Evolutionary conservation across 2,113 vertebrate species (phyloP), one percentile per base, ranked within the genome.

Genomic region (Notothenia rossii): DNA sequence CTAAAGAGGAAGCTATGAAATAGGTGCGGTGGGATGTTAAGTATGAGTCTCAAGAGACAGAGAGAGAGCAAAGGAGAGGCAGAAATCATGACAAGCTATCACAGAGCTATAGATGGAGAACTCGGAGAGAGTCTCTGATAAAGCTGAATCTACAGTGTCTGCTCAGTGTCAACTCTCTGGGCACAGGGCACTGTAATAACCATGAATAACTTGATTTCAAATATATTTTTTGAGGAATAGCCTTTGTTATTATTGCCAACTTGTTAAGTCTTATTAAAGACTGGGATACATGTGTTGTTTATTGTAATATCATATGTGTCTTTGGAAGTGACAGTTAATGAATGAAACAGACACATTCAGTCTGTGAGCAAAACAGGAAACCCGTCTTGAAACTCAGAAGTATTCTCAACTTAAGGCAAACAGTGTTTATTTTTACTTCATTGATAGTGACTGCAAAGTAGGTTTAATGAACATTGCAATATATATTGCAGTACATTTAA

Each of bases 61-160:
- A 1, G 15, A 62, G 12, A 75, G 25, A 55, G 22, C 25, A 58
- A 58, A 33, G 49, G 45, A 70, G 53, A 59, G 25, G 25, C 25
- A 25, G 75, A 25, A 2, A 46, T 79, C 51, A 56, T 83, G 71
- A 74, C 69, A 70, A 63, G 55, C 53, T 58, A 59, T 85, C 59
- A 74, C 63, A 81, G 56, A 62, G 56, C 61, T 54, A 51, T 40
- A 46, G 65, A 60, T 20, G n/a, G 69, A 82, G 86, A 50, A 83
- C 62, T 87, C 60, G 22, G 22, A 80, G 70, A 70, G 50, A 58
- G 75, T 76, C 72, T 84, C 59, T 83, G 82, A 91, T 81, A 61
- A 80, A 51, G 74, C 22, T 62, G 46, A 82, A 71, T 81, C 77
- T 80, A 72, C 77, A 15, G 82, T 67, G 61, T 87, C 88, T 84